Conservation (phyloP, 1,140 invertebrate species). For the Temnothorax curvispinosus region DNA sequence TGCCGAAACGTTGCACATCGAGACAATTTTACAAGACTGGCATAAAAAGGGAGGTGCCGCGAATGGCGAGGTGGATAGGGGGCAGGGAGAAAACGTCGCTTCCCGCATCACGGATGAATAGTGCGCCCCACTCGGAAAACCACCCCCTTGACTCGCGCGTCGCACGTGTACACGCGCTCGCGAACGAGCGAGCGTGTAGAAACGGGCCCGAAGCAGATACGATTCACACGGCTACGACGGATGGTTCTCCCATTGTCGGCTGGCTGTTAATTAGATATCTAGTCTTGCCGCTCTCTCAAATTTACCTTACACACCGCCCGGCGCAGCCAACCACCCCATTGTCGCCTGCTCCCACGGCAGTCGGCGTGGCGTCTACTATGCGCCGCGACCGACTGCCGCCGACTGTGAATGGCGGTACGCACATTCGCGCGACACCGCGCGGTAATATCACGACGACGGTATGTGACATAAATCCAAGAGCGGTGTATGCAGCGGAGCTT, state of each 20-base stretch:
- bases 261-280: slow-evolving; percentile 85
- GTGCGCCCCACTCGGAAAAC: not conserved
- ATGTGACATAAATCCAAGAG: slow-evolving; percentile 79
- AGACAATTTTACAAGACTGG: slow-evolving; percentile 22
- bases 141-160: slow-evolving; percentile 21
- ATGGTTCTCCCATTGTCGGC: slow-evolving; percentile 83
- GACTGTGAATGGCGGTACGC: slow-evolving; percentile 72
- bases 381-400: slow-evolving; percentile 62
- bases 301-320: slow-evolving; percentile 77
- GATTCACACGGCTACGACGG: slow-evolving; percentile 82
- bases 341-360: slow-evolving; percentile 66
- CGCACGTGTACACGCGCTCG: slow-evolving; percentile 27
- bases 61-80: slow-evolving; percentile 11
- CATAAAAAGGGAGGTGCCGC: slow-evolving; percentile 27
- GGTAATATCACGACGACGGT: slow-evolving; percentile 76
- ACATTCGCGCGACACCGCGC: slow-evolving; percentile 55
- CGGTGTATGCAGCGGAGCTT: slow-evolving; percentile 31
- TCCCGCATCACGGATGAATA: slow-evolving; percentile 48
- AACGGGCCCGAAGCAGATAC: slow-evolving; percentile 73
- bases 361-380: slow-evolving; percentile 65
- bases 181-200: slow-evolving; percentile 49
- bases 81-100: slow-evolving; percentile 32
- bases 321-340: slow-evolving; percentile 67
- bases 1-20: not conserved
- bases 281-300: slow-evolving; percentile 79